phyloP scores from a whole-genome alignment of 2,797 vertebrate species.

The Intellagama lesueurii region DNA sequence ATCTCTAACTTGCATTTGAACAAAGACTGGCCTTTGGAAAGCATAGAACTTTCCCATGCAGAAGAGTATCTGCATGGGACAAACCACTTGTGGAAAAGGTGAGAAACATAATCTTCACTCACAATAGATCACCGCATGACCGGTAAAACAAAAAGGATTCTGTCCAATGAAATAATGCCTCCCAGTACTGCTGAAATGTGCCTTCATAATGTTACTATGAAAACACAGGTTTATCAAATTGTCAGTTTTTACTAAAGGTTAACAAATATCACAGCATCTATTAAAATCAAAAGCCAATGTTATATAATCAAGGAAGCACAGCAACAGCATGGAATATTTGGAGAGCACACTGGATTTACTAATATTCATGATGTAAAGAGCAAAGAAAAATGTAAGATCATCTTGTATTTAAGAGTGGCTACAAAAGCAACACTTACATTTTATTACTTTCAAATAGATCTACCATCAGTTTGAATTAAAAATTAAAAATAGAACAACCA shows the following conservation, averaged over 20 bases:
- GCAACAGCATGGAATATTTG: not conserved
- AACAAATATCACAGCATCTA: not conserved
- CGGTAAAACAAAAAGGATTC: too few relatives aligned
- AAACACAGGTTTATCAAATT: too few relatives aligned
- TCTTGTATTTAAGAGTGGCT: not conserved
- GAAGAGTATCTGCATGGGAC: too few relatives aligned
- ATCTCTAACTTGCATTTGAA: too few relatives aligned
- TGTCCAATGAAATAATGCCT: not conserved
- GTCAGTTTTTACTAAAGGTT: not conserved
- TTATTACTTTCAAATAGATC: not conserved
- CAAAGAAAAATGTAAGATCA: not conserved
- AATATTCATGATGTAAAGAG: not conserved
- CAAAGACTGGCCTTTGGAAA: too few relatives aligned
- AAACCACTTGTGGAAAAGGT: too few relatives aligned
- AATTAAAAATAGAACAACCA: not conserved
- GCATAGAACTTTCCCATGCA: too few relatives aligned
- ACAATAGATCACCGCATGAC: too few relatives aligned
- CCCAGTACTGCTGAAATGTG: not conserved
- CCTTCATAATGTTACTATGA: too few relatives aligned
- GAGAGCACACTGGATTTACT: not conserved
- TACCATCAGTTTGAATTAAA: not conserved
- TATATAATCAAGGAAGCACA: not conserved
- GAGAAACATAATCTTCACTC: too few relatives aligned
- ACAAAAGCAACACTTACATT: not conserved
- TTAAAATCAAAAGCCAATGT: not conserved